These are phyloP conservation scores for Triplophysa dalaica DNA, from an alignment of 2,113 vertebrate species.

Conservation along the genomic window DNA sequence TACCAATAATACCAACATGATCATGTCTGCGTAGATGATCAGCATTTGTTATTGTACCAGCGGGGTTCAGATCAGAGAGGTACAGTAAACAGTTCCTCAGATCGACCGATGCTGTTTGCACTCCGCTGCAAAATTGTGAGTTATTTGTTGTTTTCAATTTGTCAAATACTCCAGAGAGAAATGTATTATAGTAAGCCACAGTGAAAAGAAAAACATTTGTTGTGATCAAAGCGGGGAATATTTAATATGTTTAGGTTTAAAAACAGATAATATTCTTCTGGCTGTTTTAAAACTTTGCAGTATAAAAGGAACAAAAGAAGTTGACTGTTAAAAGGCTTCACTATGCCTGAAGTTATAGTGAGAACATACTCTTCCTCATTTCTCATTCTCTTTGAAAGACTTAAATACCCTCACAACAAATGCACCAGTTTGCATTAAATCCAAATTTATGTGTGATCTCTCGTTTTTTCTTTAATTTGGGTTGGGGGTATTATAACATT, in stretches of 20 bases:
- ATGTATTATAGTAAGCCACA: constrained; percentile 57
- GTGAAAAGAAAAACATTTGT: constrained; percentile 55
- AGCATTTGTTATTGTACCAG: constrained; percentile 48
- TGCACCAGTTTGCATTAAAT: constrained; percentile 64
- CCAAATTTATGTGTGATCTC: constrained; percentile 67
- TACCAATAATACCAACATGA: constrained; percentile 23
- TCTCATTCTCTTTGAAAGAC: constrained; percentile 73
- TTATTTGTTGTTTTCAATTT: constrained; percentile 52
- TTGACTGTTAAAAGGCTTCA: constrained; percentile 46
- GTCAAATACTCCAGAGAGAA: constrained; percentile 57
- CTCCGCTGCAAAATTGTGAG: constrained; percentile 45
- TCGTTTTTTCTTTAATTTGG: constrained; percentile 36
- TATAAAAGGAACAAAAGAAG: constrained; percentile 64
- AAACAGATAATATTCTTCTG: constrained; percentile 63
- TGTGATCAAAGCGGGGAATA: constrained; percentile 70
- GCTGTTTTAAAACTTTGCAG: constrained; percentile 67
- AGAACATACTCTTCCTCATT: constrained; percentile 53
- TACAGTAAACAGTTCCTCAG: constrained; percentile 1
- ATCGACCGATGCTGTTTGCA: constrained; percentile 44
- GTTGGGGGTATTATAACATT: constrained; percentile 57
- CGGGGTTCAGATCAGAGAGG: constrained; percentile 43
- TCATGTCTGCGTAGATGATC: constrained; percentile 16
- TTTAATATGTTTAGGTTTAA: constrained; percentile 74
- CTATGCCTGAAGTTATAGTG: constrained; percentile 63
- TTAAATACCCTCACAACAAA: constrained; percentile 65